Evolutionary conservation across 2,797 vertebrate species (phyloP), one percentile per base, ranked within the genome.

Genomic region (Argyrosomus regius): DNA sequence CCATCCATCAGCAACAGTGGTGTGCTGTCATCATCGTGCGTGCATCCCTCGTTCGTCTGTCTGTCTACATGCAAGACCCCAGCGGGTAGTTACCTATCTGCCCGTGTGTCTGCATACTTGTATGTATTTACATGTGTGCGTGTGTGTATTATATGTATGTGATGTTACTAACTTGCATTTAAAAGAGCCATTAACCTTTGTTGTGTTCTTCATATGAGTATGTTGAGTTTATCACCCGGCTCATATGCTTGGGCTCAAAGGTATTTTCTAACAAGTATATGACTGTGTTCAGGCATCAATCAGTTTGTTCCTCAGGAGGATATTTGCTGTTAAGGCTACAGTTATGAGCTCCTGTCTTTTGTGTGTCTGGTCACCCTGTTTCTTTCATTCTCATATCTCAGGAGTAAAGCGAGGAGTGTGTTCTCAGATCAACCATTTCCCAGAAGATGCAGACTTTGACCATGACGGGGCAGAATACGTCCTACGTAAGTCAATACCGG

Each of bases 341-440:
- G 24, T 57, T 75, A 35, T n/a, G 69, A 72, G 35, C 64, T 58
- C 31, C 60, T 64, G 45, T 61, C 13, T 74, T 77, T 48, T 70
- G 48, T 58, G 76, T 67, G 53, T 84, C 78, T 77, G 65, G 48
- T 86, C 62, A 78, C 69, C 35, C 56, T 88, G 45, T 83, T 71
- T 92, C 59, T 82, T 59, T 31, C n/a, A n/a, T n/a, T 84, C 28
- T 77, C 87, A 13, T 45, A 26, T 88, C 84, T 57, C 91, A 98
- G 97, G 97, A 81, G 92, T 97, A 90, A 97, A 97, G 93, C 93
- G 97, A 93, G 97, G 97, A 39, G 95, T 97, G 75, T 98, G 97
- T 84, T 97, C 97, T 78, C 97, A 98, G 95, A 98, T 98, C 88
- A 98, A 98, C 91, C 97, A 98, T 85, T 98, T 98, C 90, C 97